Conservation (phyloP, 2,888 invertebrate species). For the Pandemis cinnamomeana region DNA sequence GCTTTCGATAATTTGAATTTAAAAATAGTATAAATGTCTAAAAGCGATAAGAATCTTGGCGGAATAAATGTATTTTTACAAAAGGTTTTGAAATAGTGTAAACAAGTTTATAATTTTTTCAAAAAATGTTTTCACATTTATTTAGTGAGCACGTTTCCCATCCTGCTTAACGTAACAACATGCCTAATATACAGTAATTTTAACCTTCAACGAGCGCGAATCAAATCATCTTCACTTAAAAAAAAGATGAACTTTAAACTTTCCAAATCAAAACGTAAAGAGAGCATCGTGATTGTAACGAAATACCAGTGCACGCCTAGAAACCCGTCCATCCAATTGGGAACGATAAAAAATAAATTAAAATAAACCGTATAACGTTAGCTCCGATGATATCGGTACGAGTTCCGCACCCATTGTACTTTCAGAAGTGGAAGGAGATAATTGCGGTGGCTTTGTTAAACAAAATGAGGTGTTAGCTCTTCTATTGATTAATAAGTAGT, state of each 20-base stretch:
- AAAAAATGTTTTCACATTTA: not conserved
- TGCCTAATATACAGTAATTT: slow-evolving; percentile 2
- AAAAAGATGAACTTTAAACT: slow-evolving; percentile 77
- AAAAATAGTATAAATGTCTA: not conserved
- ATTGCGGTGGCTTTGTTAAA: slow-evolving; percentile 82
- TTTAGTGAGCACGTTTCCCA: not conserved
- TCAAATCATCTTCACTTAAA: slow-evolving; percentile 46
- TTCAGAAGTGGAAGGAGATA: slow-evolving; percentile 74
- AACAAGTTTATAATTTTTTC: too few relatives aligned
- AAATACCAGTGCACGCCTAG: slow-evolving; percentile 69
- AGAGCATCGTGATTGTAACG: slow-evolving; percentile 70
- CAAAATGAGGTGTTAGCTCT: slow-evolving; percentile 83
- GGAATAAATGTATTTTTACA: not conserved
- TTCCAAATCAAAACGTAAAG: slow-evolving; percentile 63
- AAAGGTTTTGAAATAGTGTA: too few relatives aligned
- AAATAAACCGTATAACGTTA: slow-evolving; percentile 69
- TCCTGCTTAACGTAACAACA: not conserved
- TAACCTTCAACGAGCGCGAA: slow-evolving; percentile 32
- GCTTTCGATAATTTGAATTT: not conserved
- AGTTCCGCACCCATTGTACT: slow-evolving; percentile 73
- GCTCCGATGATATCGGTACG: slow-evolving; percentile 79
- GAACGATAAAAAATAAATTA: slow-evolving; percentile 83
- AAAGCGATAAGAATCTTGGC: not conserved
- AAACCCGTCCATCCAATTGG: slow-evolving; percentile 77
- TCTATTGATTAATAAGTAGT: slow-evolving; percentile 82